Base-by-base conservation (phyloP, 2,797 vertebrate species). In the Oophaga sylvatica region DNA sequence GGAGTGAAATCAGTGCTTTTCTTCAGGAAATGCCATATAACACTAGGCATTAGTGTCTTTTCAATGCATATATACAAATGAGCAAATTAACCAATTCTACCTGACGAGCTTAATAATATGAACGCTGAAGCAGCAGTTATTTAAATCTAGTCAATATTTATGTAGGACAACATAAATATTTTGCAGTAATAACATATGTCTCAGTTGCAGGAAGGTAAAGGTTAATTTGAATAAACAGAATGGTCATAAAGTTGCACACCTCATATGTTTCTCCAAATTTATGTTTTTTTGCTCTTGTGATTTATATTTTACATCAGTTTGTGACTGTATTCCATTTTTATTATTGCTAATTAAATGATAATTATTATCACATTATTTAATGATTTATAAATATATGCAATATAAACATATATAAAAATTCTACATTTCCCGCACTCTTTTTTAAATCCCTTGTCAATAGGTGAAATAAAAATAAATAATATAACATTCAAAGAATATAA, bases 1-100 rank as follows among this genome's bases (percentile, higher is more conserved):
- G 65, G 53, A 87, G 75, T 70, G 53, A 83, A 57, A 87, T 79
- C 62, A 70, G 70, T 87, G 53, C 35, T 60, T 48, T 84, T 80
- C 17, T 73, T 60, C 22, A 60, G 19, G 62, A 60, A 88, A 62
- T 84, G 59, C 63, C 59, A 35, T 45, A 63, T 84, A 57, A 73
- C 67, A 76, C 62, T 62, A 53, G 63, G 57, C 73, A 83, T 80
- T 57, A 60, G 45, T 53, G 60, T 63, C 71, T 83, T 76, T 56
- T 67, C 29, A 86, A 80, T 65, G 57, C 11, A n/a, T 67, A 68
- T 78, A 41, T 78, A 77, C 71, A 83, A 77, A 87, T 77, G 73
- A 87, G 48, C 80, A 87, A 77, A 68, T 83, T 53, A 67, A 22
- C 76, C 62, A 48, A 75, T n/a, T 63, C 57, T 35, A 35, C n/a